These are phyloP conservation scores for Neomonachus schauinslandi DNA, from an alignment of 2,113 vertebrate genomes.

Conservation along the genomic window DNA sequence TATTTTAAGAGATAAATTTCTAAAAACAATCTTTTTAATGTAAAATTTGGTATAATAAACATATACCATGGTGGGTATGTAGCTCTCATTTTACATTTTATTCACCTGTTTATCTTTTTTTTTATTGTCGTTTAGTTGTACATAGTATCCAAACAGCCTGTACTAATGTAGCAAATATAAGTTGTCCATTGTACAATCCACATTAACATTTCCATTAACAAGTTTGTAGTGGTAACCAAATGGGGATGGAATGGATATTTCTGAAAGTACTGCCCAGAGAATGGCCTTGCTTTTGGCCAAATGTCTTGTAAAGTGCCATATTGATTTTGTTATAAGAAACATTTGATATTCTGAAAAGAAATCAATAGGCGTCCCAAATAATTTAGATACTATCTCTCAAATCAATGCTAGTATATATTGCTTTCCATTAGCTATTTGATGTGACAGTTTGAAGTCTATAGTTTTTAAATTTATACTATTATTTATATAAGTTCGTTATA, in stretches of 20 bases:
- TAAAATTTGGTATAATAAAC: neutral
- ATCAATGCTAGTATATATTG: slow-evolving; percentile 56
- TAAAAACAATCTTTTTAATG: neutral
- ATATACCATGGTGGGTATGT: neutral
- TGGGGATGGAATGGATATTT: neutral
- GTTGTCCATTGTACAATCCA: neutral
- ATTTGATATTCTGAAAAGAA: slow-evolving; percentile 69
- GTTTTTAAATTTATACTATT: slow-evolving; percentile 28
- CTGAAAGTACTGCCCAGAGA: neutral
- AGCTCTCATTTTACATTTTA: neutral
- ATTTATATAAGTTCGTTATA: neutral
- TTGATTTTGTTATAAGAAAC: slow-evolving; percentile 66
- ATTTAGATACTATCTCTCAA: slow-evolving; percentile 63
- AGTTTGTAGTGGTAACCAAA: neutral
- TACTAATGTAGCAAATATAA: neutral
- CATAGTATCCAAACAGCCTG: neutral
- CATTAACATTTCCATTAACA: slow-evolving; percentile 1
- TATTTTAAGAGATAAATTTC: neutral
- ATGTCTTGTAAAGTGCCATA: slow-evolving; percentile 45
- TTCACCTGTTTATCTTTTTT: neutral
- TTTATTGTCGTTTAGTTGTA: neutral
- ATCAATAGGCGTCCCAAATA: slow-evolving; percentile 52
- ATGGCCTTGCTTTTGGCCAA: neutral
- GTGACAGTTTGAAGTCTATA: neutral
- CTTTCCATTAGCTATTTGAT: slow-evolving; percentile 49